Percentiles rank a stretch among this genome's conserved stretches.
Conservation (phyloP, 1,140 invertebrate species). For the Bombus consobrinus region DNA sequence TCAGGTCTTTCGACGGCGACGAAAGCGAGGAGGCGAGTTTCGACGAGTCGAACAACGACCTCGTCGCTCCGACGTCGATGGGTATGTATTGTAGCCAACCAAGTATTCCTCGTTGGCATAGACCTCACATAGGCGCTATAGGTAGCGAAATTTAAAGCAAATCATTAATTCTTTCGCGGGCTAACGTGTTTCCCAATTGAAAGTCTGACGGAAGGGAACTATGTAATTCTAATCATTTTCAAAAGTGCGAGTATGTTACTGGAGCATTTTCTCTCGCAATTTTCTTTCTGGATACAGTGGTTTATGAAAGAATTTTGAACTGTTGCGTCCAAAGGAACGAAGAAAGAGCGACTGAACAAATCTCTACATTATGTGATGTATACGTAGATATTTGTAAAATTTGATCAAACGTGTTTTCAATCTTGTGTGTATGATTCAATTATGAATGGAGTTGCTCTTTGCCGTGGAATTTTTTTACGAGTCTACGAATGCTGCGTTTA, state of each 20-base stretch:
- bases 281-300: not conserved
- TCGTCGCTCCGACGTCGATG: slow-evolving; percentile 47
- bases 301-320: not conserved
- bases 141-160: slow-evolving; percentile 78
- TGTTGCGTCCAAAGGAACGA: slow-evolving; percentile 21
- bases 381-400: not conserved
- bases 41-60: slow-evolving; percentile 36
- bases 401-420: not conserved
- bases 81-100: slow-evolving; percentile 54
- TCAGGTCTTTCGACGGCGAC: slow-evolving; percentile 45
- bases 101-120: slow-evolving; percentile 77
- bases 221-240: slow-evolving; percentile 1
- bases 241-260: not conserved
- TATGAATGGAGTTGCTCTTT: not conserved
- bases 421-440: not conserved
- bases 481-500: not conserved
- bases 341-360: not conserved
- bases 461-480: not conserved
- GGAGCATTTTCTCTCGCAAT: not conserved
- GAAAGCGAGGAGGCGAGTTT: slow-evolving; percentile 38
- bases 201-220: not conserved
- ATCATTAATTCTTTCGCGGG: slow-evolving; percentile 35
- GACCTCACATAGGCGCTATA: slow-evolving; percentile 78
- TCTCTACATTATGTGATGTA: slow-evolving; percentile 2
- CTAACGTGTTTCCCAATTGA: not conserved